Base-by-base conservation (phyloP, 2,797 vertebrate genomes). In the Ataeniobius toweri region DNA sequence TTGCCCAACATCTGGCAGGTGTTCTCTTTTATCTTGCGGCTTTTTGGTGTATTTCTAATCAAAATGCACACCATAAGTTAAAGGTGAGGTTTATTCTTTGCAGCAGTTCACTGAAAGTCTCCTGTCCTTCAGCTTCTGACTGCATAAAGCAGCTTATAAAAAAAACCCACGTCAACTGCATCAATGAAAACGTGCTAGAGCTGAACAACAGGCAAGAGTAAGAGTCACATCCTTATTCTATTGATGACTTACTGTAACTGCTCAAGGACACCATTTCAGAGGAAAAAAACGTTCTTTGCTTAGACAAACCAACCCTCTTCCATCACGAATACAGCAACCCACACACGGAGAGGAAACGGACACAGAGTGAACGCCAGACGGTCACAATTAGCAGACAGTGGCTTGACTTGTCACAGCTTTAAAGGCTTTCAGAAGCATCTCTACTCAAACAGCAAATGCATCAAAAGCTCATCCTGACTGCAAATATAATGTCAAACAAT, bases 391-490 rank as follows among this genome's bases (percentile, higher is more conserved):
- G 78, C 73, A 72, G 75, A 81, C 53, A 72, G 61, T 41, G 48
- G 68, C 48, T 26, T 78, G 80, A 81, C 73, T 71, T 58, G 79
- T 44, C 68, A 73, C 68, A 55, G 77, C 80, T 79, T 85, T 70
- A 81, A 88, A 75, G 71, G 80, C 77, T 88, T 89, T 86, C 63
- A 79, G 71, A 28, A 80, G 74, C 77, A 78, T 80, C 91, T 91
- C 80, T 74, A 74, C 77, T 88, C 55, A 75, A 41, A 80, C 20
- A 36, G 16, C 71, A 80, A 88, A 88, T 79, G 77, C 84, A 79
- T 83, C 80, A 78, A 71, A 78, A 39, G 75, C 79, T 76, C 68
- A 68, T 65, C 4, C 24, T 80, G 81, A 76, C 74, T 56, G 31
- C 73, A 78, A 83, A 58, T 26, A 80, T 67, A 90, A 78, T 18